Evolutionary conservation across 2,888 invertebrate genomes (phyloP).

Genomic region (Nymphalis urticae): DNA sequence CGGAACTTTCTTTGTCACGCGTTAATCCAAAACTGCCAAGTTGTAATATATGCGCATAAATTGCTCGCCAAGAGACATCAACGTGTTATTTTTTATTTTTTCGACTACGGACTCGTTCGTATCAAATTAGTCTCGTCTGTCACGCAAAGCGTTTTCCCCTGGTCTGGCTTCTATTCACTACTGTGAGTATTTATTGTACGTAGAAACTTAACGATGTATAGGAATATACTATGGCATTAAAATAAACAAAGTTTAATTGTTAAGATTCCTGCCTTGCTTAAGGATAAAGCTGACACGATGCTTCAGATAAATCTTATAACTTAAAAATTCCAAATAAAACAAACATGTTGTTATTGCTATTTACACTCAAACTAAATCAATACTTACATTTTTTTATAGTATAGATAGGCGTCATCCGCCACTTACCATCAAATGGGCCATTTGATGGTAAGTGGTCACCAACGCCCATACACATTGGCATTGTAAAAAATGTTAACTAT

Average conservation of each 20-base stretch:
- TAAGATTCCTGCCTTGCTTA: no score
- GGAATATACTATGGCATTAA: neutral
- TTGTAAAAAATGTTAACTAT: no score
- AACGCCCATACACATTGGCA: no score
- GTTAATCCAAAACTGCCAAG: slow-evolving; percentile 39
- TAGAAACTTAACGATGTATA: neutral
- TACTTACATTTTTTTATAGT: no score
- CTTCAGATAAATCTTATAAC: no score
- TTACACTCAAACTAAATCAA: no score
- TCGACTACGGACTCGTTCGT: slow-evolving; percentile 39
- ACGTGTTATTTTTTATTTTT: slow-evolving; percentile 39
- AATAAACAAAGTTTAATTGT: neutral
- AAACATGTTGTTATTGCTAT: no score
- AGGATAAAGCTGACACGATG: no score
- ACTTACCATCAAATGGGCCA: no score
- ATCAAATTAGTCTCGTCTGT: slow-evolving; percentile 43
- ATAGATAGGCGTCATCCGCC: no score
- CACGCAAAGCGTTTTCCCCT: slow-evolving; percentile 43
- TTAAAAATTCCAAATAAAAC: no score
- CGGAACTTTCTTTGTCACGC: slow-evolving; percentile 32
- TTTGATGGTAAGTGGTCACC: no score
- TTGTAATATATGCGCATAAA: slow-evolving; percentile 59
- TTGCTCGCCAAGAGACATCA: slow-evolving; percentile 44
- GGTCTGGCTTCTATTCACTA: slow-evolving; percentile 32
- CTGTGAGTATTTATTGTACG: slow-evolving; percentile 21